These are phyloP conservation scores for Elysia crispata DNA, from an alignment of 2,888 invertebrate genomes.

Conservation along the genomic window DNA sequence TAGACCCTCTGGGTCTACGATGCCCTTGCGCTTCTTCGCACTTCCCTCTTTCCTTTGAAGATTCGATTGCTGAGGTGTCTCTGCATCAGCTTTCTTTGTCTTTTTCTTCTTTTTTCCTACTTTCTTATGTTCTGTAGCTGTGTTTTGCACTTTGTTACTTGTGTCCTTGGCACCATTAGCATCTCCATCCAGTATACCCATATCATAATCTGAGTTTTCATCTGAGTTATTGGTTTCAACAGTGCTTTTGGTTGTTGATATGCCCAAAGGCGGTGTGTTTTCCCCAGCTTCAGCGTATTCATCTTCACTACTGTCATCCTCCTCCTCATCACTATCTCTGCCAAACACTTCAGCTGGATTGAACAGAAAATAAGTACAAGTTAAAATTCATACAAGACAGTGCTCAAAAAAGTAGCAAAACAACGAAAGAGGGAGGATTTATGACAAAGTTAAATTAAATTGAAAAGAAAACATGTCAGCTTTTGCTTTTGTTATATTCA, in stretches of 20 bases:
- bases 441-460: too few relatives aligned
- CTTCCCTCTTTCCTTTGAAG: conserved; percentile 20
- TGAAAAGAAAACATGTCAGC: too few relatives aligned
- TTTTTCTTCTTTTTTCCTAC: conserved; percentile 20
- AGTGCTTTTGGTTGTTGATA: neutral
- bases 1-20: neutral
- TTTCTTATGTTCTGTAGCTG: neutral
- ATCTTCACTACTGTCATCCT: neutral
- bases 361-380: too few relatives aligned
- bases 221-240: neutral
- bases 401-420: too few relatives aligned
- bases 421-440: too few relatives aligned
- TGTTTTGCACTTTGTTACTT: neutral
- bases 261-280: neutral
- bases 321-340: neutral
- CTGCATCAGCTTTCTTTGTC: neutral
- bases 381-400: too few relatives aligned
- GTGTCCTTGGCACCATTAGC: neutral
- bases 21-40: neutral
- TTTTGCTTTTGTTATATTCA: too few relatives aligned
- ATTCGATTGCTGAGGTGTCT: neutral
- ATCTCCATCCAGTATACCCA: conserved; percentile 11
- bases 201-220: conserved; percentile 32
- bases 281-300: neutral
- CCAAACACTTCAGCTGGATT: neutral